Conservation (phyloP, 2,113 vertebrate species). For the Anoura caudifer region DNA sequence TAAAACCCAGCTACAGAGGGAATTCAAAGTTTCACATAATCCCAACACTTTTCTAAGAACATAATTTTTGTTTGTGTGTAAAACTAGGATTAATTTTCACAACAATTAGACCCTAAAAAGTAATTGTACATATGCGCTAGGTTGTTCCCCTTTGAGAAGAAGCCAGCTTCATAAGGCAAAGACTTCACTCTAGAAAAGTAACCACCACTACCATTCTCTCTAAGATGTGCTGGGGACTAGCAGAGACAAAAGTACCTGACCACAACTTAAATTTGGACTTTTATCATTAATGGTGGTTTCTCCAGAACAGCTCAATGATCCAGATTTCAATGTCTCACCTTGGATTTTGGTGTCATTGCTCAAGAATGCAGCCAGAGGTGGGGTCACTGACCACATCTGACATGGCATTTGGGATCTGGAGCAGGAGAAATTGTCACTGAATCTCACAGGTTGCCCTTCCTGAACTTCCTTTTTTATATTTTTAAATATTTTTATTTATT, state of each 20-base stretch:
- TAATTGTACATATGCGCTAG: neutral
- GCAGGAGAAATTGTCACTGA: neutral
- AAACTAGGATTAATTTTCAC: neutral
- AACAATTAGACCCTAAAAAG: neutral
- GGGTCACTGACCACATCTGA: accelerated
- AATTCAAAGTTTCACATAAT: neutral
- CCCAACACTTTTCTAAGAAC: neutral
- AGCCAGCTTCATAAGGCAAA: neutral
- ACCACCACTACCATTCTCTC: neutral
- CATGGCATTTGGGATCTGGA: no score
- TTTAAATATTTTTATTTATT: neutral
- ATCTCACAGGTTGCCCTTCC: neutral
- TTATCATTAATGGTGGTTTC: neutral
- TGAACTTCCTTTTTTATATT: neutral
- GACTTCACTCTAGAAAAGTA: neutral
- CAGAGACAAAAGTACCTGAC: neutral
- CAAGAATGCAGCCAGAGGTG: neutral
- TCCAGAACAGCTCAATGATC: neutral
- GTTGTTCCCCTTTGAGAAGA: neutral
- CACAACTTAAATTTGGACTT: neutral
- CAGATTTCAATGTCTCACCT: neutral
- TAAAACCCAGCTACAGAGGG: neutral
- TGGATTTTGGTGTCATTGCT: neutral
- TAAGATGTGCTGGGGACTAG: neutral
- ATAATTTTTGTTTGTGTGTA: neutral